Percentiles rank a stretch among this genome's conserved stretches.
Evolutionary conservation across 2,113 vertebrate genomes (phyloP).

Genomic region (Paramisgurnus dabryanus): DNA sequence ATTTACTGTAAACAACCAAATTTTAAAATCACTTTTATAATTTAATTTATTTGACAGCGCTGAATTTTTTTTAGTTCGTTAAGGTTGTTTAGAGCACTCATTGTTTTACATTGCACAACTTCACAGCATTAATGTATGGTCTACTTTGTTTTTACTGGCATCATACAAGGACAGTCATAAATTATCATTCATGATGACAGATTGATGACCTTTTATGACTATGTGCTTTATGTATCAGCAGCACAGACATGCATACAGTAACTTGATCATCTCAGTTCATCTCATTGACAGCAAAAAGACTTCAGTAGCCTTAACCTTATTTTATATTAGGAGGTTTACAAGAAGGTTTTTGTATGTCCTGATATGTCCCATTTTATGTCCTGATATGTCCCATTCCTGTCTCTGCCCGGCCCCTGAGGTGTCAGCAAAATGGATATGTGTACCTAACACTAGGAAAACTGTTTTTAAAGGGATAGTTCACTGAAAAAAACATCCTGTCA

Average conservation of each 20-base stretch:
- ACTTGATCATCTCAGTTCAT: neutral
- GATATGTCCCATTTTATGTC: neutral
- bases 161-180: slow-evolving; percentile 18
- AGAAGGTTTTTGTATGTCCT: neutral
- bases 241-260: neutral
- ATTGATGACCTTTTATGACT: slow-evolving; percentile 21
- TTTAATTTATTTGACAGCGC: slow-evolving; percentile 6
- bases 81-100: neutral
- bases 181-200: slow-evolving; percentile 16
- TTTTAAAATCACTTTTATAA: neutral
- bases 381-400: slow-evolving; percentile 20
- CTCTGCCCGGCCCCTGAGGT: slow-evolving; percentile 25
- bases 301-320: neutral
- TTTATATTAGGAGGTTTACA: neutral
- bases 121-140: neutral
- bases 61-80: neutral
- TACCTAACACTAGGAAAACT: slow-evolving; percentile 20
- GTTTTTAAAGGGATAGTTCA: neutral
- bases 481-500: neutral
- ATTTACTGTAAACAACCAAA: too few species aligned
- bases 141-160: neutral
- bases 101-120: slow-evolving; percentile 7
- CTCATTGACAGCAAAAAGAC: neutral
- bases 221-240: slow-evolving; percentile 8
- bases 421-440: slow-evolving; percentile 32